Conservation (phyloP, 1,140 invertebrate species). For the Aphis craccivora region DNA sequence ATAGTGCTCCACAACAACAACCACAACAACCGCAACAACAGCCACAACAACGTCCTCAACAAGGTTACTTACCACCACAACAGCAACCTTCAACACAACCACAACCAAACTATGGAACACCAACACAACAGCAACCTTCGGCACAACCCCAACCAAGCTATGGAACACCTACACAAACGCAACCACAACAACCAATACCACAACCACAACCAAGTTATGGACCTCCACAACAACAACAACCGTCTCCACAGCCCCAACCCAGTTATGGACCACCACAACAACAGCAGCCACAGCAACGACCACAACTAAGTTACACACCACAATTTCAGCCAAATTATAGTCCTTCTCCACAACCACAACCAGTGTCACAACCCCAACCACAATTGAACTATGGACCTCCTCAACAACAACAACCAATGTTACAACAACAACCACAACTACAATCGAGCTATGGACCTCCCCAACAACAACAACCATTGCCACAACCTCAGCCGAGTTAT, state of each 20-base stretch:
- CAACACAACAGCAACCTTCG: neutral
- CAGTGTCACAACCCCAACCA: neutral
- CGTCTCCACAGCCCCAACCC: neutral
- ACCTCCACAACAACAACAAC: neutral
- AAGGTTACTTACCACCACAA: conserved; percentile 17
- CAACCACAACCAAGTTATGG: conserved; percentile 32
- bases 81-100: conserved; percentile 21
- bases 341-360: neutral
- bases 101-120: neutral
- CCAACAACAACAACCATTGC: neutral
- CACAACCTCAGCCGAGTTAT: neutral
- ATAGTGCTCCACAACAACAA: neutral
- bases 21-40: neutral
- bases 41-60: neutral
- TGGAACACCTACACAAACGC: neutral
- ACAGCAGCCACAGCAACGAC: neutral
- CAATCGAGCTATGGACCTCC: neutral
- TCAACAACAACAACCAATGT: neutral
- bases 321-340: conserved; percentile 10
- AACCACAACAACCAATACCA: neutral
- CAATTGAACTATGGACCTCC: neutral
- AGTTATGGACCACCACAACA: neutral
- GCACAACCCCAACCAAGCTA: neutral
- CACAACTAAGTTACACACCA: neutral
- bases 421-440: neutral